These are phyloP conservation scores for Zonitis immaculata DNA, from an alignment of 2,888 invertebrate species.

Conservation along the genomic window DNA sequence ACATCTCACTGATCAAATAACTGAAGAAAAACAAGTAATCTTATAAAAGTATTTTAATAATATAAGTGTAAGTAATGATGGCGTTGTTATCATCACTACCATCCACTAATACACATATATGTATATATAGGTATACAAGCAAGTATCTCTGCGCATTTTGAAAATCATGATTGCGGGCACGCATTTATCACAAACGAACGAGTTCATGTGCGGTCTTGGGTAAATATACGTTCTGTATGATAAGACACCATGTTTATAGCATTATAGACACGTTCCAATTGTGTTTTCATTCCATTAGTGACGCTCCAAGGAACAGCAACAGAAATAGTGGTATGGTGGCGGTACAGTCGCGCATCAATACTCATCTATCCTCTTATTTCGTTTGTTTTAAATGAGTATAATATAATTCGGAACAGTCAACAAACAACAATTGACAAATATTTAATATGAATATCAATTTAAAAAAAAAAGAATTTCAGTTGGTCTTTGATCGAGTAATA, in stretches of 20 bases:
- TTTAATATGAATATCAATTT: too few species aligned
- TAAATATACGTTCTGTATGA: slow-evolving; percentile 35
- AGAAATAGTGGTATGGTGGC: neutral
- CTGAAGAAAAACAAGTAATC: neutral
- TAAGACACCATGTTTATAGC: slow-evolving; percentile 35
- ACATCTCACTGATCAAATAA: neutral
- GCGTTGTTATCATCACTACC: neutral
- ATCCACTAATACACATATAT: neutral
- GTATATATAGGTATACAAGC: too few species aligned
- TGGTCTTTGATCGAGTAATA: too few species aligned
- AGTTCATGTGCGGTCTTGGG: slow-evolving; percentile 30
- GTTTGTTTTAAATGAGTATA: neutral
- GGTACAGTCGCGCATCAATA: slow-evolving; percentile 18
- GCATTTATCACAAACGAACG: slow-evolving; percentile 19
- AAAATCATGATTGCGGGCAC: slow-evolving; percentile 26
- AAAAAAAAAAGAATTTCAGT: too few species aligned
- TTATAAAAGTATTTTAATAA: neutral
- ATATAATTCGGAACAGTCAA: neutral
- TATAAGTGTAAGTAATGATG: neutral
- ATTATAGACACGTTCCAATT: slow-evolving; percentile 36
- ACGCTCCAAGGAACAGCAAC: slow-evolving; percentile 25
- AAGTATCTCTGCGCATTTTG: slow-evolving; percentile 6
- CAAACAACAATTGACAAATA: too few species aligned
- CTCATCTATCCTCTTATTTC: neutral
- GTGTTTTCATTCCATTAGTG: slow-evolving; percentile 38